Conservation (phyloP, 1,140 invertebrate genomes). For the Atta colombica region DNA sequence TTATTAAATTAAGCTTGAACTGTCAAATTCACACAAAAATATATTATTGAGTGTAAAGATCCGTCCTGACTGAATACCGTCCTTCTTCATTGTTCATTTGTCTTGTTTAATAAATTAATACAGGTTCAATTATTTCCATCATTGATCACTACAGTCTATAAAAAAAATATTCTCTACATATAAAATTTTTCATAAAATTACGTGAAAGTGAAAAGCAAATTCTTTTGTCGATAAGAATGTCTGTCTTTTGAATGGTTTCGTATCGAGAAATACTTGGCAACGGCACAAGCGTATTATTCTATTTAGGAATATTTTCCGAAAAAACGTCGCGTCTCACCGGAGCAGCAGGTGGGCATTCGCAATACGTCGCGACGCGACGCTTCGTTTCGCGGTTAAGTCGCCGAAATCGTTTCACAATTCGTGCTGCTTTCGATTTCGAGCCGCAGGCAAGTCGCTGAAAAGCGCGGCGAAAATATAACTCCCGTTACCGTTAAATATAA, state of each 20-base stretch:
- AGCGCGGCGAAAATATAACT: conserved; percentile 57
- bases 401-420: conserved; percentile 43
- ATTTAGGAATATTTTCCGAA: conserved; percentile 20
- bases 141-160: not conserved
- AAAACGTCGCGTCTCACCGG: conserved; percentile 12
- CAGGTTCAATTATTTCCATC: not conserved
- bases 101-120: not conserved
- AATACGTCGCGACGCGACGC: conserved; percentile 39
- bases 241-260: too few species aligned
- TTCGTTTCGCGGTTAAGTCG: conserved; percentile 46
- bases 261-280: not conserved
- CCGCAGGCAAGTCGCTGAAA: not conserved
- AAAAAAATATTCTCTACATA: not conserved
- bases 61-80: too few species aligned
- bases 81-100: too few species aligned
- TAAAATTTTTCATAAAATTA: not conserved
- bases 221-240: not conserved
- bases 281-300: conserved; percentile 1
- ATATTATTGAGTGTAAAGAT: too few species aligned
- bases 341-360: conserved; percentile 54
- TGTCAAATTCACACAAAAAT: too few species aligned
- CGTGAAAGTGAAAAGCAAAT: not conserved
- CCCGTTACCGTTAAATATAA: conserved; percentile 63
- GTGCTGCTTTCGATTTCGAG: conserved; percentile 41
- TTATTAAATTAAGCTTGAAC: too few species aligned